Evolutionary conservation across 2,113 vertebrate species (phyloP).

Genomic region (Myxocyprinus asiaticus): DNA sequence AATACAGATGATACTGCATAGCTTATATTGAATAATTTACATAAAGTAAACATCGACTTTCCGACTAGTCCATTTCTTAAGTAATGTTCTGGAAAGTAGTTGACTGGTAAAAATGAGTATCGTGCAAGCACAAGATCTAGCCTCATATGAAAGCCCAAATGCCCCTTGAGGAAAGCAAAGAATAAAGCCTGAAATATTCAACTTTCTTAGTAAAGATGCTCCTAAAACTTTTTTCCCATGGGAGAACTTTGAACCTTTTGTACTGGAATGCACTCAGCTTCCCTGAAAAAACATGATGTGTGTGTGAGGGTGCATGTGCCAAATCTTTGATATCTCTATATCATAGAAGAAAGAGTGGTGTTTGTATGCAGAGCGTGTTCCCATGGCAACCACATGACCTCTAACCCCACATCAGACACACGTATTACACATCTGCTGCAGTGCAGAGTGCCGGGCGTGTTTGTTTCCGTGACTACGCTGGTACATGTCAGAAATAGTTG

Average conservation of each 20-base stretch:
- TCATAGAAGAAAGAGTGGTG: constrained; percentile 55
- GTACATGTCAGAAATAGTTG: constrained; percentile 44
- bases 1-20: too few species aligned
- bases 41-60: too few species aligned
- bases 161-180: background rate
- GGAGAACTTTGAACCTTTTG: constrained; percentile 20
- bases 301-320: constrained; percentile 30
- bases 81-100: too few species aligned
- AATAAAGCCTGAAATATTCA: constrained; percentile 22
- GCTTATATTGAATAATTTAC: too few species aligned
- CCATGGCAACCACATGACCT: constrained; percentile 66
- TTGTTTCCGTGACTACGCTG: constrained; percentile 58
- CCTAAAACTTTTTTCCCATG: background rate
- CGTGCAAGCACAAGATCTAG: background rate
- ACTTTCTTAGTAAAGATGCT: background rate
- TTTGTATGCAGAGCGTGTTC: constrained; percentile 60
- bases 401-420: constrained; percentile 60
- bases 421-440: constrained; percentile 65
- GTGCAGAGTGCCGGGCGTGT: constrained; percentile 53
- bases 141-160: background rate
- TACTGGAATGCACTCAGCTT: background rate
- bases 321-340: constrained; percentile 53
- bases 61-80: too few species aligned
- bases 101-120: too few species aligned
- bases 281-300: constrained; percentile 4